Evolutionary conservation across 2,888 invertebrate genomes (phyloP), one percentile per base, ranked within the genome.

Genomic region (Drosophila paucipuncta): DNA sequence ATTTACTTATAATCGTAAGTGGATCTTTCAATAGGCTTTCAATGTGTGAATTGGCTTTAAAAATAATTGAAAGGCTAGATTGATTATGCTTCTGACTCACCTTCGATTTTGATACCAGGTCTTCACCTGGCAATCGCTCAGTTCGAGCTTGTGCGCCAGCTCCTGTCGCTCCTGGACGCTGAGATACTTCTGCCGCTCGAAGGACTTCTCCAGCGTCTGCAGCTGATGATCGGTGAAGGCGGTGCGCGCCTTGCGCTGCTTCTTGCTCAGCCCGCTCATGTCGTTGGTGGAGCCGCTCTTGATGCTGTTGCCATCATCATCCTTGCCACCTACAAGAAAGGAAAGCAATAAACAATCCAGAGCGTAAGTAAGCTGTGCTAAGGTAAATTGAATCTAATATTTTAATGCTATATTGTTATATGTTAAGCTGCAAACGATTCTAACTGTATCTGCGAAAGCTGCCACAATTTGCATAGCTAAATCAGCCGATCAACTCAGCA

Each of bases 91-190:
- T 49, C 0, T 50, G 28, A n/a, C 95, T 95, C 93, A 98, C 99
- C 99, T 96, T 95, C 99, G 95, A 93, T 99, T 99, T 94, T 99
- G 99, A 94, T 99, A 99, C 99, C 99, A 99, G 90, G 99, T 99
- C 94, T 99, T 99, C 93, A 99, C 99, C 95, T 99, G 99, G 61
- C 99, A 99, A 94, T 99, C 99, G 52, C 98, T 98, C 69, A 99
- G 95, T 90, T 98, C 97, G 88, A 99, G 95, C 94, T 98, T 98
- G 70, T 98, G 97, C 0, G 99, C 99, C 90, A 99, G 94, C 94
- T 99, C 99, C 98, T 99, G 98, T 82, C 99, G 95, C 93, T 99
- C 99, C 93, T 99, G 99, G 35, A 98, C 98, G 92, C 97, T 98
- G 80, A 98, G 95, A 94, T 98, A 99, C 94, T 99, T 99, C 94